Percentiles rank a stretch among this genome's conserved stretches.
Conservation (phyloP, 2,797 vertebrate genomes). For the Etheostoma perlongum region DNA sequence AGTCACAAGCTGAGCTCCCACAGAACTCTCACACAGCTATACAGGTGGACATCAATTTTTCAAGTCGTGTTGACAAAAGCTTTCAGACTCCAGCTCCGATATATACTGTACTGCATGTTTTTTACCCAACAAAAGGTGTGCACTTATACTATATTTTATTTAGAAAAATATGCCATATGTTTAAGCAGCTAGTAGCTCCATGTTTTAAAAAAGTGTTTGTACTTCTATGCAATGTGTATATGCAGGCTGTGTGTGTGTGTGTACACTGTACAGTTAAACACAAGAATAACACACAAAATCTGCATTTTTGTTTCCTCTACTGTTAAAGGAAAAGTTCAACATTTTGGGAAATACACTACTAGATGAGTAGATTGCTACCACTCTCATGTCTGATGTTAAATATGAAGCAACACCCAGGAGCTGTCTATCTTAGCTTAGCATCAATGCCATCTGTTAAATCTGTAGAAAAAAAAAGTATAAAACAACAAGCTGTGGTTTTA, state of each 20-base stretch:
- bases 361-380: neutral
- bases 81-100: conserved; percentile 74
- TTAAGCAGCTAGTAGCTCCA: conserved; percentile 30
- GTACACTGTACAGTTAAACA: neutral
- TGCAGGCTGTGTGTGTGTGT: conserved; percentile 19
- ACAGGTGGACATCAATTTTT: conserved; percentile 81
- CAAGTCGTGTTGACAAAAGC: conserved; percentile 81
- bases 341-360: neutral
- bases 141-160: conserved; percentile 79
- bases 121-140: conserved; percentile 62
- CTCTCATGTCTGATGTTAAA: neutral
- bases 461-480: neutral
- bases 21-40: conserved; percentile 43
- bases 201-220: conserved; percentile 42
- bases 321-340: neutral
- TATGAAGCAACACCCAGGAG: neutral
- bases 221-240: conserved; percentile 2
- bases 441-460: neutral
- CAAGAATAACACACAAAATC: no score
- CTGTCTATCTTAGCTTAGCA: neutral
- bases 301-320: neutral
- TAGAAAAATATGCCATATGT: conserved; percentile 37
- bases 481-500: neutral
- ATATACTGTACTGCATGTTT: conserved; percentile 41
- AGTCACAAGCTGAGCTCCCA: conserved; percentile 45